Conservation (phyloP, 2,113 vertebrate genomes). For the Hippotragus niger region DNA sequence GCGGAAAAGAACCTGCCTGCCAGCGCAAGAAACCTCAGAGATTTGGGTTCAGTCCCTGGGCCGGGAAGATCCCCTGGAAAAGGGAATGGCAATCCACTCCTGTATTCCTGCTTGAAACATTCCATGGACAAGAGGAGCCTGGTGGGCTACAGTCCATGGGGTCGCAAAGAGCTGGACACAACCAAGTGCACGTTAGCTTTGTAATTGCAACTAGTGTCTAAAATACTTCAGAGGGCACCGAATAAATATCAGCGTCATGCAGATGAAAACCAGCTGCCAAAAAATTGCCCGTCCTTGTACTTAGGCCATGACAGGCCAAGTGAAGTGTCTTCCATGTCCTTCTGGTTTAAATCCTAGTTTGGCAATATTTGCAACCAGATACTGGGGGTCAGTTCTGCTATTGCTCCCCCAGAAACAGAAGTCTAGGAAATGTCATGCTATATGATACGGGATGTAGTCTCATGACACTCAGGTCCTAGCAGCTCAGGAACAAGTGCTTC, state of each 20-base stretch:
- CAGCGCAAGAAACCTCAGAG: fast-evolving
- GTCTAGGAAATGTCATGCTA: fast-evolving
- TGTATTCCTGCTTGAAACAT: background rate
- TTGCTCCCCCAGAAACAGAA: background rate
- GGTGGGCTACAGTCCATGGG: background rate
- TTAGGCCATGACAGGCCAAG: background rate
- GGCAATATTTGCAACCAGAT: background rate
- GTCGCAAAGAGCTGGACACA: background rate
- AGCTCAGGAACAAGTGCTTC: background rate
- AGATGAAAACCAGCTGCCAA: background rate
- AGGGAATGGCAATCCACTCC: background rate
- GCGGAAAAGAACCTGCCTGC: background rate
- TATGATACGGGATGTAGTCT: fast-evolving
- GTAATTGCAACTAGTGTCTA: background rate
- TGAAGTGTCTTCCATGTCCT: background rate
- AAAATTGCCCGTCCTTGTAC: background rate
- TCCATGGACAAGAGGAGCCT: background rate
- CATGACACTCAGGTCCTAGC: background rate
- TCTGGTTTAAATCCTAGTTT: background rate
- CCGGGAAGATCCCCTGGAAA: background rate
- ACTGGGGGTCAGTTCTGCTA: background rate
- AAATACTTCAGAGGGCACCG: background rate
- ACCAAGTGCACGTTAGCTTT: background rate
- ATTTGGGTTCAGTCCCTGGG: background rate
- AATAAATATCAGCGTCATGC: background rate